phyloP scores from a whole-genome alignment of 1,140 invertebrate species.

The Drosophila sturtevanti region DNA sequence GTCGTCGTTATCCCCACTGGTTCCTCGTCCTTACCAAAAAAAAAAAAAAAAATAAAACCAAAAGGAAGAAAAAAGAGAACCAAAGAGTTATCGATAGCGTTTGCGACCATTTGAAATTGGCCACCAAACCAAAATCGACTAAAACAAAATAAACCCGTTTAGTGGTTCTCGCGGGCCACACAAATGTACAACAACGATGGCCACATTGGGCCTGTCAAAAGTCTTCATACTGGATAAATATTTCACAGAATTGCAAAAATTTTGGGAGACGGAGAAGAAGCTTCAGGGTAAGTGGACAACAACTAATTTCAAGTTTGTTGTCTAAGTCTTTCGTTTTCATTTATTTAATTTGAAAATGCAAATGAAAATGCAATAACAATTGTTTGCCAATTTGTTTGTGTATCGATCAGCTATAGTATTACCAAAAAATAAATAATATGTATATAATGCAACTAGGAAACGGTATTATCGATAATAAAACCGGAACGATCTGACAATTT shows the following conservation, averaged over 20 bases:
- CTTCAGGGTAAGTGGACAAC: slow-evolving; percentile 92
- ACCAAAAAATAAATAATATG: too few species aligned
- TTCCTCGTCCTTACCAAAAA: slow-evolving; percentile 35
- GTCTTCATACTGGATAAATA: slow-evolving; percentile 99
- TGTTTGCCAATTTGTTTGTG: too few species aligned
- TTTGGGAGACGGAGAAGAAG: slow-evolving; percentile 98
- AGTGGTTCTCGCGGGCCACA: slow-evolving; percentile 51
- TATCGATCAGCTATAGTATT: too few species aligned
- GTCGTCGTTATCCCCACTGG: neutral
- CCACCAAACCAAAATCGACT: neutral
- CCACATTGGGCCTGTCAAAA: slow-evolving; percentile 96
- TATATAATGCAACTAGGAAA: too few species aligned
- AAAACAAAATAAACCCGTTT: slow-evolving; percentile 40
- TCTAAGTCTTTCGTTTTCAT: slow-evolving; percentile 45
- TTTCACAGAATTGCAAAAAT: slow-evolving; percentile 97
- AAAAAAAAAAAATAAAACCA: neutral
- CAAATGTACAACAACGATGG: slow-evolving; percentile 83
- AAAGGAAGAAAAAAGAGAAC: slow-evolving; percentile 12
- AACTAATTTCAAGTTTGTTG: slow-evolving; percentile 38
- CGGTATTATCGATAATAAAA: too few species aligned
- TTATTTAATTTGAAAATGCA: neutral
- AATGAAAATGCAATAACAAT: neutral
- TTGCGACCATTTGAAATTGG: slow-evolving; percentile 41
- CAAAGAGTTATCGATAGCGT: slow-evolving; percentile 13
- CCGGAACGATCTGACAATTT: too few species aligned